Base-by-base conservation (phyloP, 2,797 vertebrate genomes). In the Molossus molossus region DNA sequence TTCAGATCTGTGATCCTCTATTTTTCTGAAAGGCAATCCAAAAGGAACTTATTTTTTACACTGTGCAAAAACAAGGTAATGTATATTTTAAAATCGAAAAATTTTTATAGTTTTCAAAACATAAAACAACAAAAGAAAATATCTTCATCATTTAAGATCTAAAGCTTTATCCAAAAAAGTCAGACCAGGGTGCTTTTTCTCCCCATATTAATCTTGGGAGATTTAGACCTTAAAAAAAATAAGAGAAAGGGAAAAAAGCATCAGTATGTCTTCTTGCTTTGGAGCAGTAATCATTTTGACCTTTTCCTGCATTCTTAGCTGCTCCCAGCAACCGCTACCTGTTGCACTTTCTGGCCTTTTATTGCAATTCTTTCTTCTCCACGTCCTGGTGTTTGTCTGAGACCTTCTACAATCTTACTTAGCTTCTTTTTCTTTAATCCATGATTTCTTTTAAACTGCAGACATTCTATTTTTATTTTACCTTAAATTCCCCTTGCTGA, bases 381-480 rank as follows among this genome's bases (percentile, higher is more conserved):
- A 67, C 25, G 12, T 91, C 48, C 58, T 81, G 69, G 25, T 1
- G 13, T 94, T 87, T 94, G 27, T 69, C 55, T 57, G 70, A 87
- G 70, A 96, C 12, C 27, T 95, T 82, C 48, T 92, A 50, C 48
- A 77, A 37, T 85, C 69, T 86, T 73, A 57, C 64, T 95, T 65
- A 37, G 1, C 4, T 88, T 64, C 81, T 87, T 96, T 64, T n/a
- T 62, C 53, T 91, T 93, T n/a, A 73, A 73, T 65, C 6, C 33
- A 17, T 81, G 60, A 25, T 87, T 90, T 94, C 53, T 88, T 75
- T 86, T 81, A 25, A 57, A 70, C 45, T 67, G 25, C 1, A 95
- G 25, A 86, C 18, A 92, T 83, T 88, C 80, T 91, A 83, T 82
- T 96, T 96, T 96, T 86, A 96, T 94, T 94, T 97, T 76, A 85